Evolutionary conservation across 2,113 vertebrate genomes (phyloP), one percentile per base, ranked within the genome.

Genomic region (Ctenomys sociabilis): DNA sequence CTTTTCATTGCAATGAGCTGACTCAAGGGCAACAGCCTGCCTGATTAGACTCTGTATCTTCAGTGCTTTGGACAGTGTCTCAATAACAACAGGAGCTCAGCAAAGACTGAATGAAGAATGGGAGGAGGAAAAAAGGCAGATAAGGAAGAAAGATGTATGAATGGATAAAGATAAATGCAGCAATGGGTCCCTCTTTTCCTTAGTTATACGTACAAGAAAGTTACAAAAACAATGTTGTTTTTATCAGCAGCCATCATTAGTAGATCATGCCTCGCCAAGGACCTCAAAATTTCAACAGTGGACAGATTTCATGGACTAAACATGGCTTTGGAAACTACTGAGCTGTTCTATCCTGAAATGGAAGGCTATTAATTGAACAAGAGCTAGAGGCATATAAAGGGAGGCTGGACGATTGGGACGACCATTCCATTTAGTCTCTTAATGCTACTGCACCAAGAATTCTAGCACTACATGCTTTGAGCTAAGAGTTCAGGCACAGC

Each of bases 181-280:
- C 10, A 13, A 82, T 13, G n/a, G 75, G 61, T 17, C 21, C 80
- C 80, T 57, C 52, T 82, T 57, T 81, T 81, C 49, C 90, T 82
- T 86, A 85, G 45, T n/a, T 85, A 1, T 88, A 75, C 14, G 68
- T 45, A 90, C 6, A 80, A 12, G 9, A 96, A 84, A 81, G 94
- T 43, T 88, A 61, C n/a, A 80, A 94, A 95, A 66, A 78, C 63
- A 64, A 30, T 43, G 75, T 63, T 43, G 2, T 83, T 81, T 78
- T 95, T 92, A 94, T 70, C 37, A 87, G 13, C 19, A 91, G 32
- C 52, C 63, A 93, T 82, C 28, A 35, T 94, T 97, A 93, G 86
- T 45, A 94, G 63, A 93, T 26, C 68, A 85, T 14, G 26, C 13
- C 72, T 93, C 77, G 94, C 84, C 19, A 63, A 26, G 61, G 37